A percentile compares a stretch with the other conserved stretches of the same genome.
These are phyloP conservation scores for Rhabditophanes sp. DNA, from an alignment of 2,888 invertebrate genomes.

Conservation along the genomic window DNA sequence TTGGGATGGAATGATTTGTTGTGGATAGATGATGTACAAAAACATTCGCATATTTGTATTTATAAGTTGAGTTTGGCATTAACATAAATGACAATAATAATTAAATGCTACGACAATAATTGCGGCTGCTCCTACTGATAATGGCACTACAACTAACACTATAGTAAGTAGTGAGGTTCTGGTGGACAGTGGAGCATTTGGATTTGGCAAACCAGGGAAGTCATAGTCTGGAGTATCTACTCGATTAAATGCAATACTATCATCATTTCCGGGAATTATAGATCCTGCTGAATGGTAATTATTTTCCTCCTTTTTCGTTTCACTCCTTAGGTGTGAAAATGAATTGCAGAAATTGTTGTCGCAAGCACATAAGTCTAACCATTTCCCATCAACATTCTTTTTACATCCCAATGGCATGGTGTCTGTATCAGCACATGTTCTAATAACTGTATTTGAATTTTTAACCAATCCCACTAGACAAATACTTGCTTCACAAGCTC, in stretches of 20 bases:
- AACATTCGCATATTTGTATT: too few relatives aligned
- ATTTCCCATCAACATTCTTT: constrained; percentile 24
- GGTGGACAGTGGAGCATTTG: constrained; percentile 12
- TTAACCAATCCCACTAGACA: constrained; percentile 36
- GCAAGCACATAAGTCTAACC: constrained; percentile 42
- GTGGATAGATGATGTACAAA: too few relatives aligned
- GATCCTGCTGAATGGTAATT: constrained; percentile 1
- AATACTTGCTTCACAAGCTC: constrained; percentile 35
- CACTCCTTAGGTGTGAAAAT: constrained; percentile 32
- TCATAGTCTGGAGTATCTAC: constrained; percentile 14
- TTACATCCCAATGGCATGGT: constrained; percentile 22
- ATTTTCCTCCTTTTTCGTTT: constrained; percentile 1
- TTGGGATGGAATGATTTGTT: too few relatives aligned
- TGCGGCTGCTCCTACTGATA: constrained; percentile 38
- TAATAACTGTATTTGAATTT: constrained; percentile 11
- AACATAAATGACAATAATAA: constrained; percentile 41
- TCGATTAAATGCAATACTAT: constrained; percentile 13
- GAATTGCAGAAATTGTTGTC: constrained; percentile 40
- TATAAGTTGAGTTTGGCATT: too few relatives aligned
- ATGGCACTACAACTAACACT: constrained; percentile 39
- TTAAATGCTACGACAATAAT: constrained; percentile 40
- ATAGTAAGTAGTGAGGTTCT: constrained; percentile 33
- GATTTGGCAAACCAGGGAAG: too few relatives aligned
- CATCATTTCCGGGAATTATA: constrained; percentile 11
- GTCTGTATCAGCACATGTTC: constrained; percentile 23